Evolutionary conservation across 2,888 invertebrate species (phyloP).

Genomic region (Ichneumon xanthorius): DNA sequence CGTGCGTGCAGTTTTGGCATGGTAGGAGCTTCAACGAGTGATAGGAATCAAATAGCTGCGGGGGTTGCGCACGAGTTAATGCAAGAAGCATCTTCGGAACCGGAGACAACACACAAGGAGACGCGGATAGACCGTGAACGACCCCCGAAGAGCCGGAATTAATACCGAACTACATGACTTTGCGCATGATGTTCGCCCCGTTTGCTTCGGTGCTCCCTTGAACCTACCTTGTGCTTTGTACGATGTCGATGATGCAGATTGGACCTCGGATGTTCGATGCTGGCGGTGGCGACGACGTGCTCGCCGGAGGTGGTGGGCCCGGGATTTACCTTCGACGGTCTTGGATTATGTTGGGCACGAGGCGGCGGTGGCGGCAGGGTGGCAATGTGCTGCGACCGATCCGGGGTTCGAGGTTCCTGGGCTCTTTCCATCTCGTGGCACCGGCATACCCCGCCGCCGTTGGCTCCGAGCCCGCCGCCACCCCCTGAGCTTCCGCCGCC

Average conservation of each 20-base stretch:
- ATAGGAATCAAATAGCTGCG: not conserved
- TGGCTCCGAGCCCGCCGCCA: slow-evolving; percentile 78
- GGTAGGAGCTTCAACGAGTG: too few species aligned
- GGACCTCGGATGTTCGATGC: slow-evolving; percentile 78
- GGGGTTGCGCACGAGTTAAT: not conserved
- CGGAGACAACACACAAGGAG: not conserved
- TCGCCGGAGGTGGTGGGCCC: slow-evolving; percentile 75
- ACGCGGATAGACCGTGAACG: not conserved
- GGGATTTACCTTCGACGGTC: slow-evolving; percentile 64
- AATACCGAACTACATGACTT: not conserved
- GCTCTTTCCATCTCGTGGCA: slow-evolving; percentile 78
- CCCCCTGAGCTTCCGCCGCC: slow-evolving; percentile 84
- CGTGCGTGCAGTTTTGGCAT: too few species aligned
- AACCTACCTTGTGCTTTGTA: slow-evolving; percentile 81
- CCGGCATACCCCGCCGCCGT: slow-evolving; percentile 85
- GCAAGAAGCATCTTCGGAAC: not conserved
- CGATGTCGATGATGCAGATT: slow-evolving; percentile 81
- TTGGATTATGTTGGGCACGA: slow-evolving; percentile 67
- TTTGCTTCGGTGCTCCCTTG: not conserved
- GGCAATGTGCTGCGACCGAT: slow-evolving; percentile 61
- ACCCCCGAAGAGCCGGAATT: not conserved
- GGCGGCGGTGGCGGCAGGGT: slow-evolving; percentile 68
- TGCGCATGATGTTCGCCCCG: not conserved
- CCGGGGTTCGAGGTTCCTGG: slow-evolving; percentile 66
- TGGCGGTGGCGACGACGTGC: slow-evolving; percentile 78